A percentile compares a stretch with the other conserved stretches of the same genome.
Conservation (phyloP, 2,113 vertebrate genomes). For the Neomonachus schauinslandi region DNA sequence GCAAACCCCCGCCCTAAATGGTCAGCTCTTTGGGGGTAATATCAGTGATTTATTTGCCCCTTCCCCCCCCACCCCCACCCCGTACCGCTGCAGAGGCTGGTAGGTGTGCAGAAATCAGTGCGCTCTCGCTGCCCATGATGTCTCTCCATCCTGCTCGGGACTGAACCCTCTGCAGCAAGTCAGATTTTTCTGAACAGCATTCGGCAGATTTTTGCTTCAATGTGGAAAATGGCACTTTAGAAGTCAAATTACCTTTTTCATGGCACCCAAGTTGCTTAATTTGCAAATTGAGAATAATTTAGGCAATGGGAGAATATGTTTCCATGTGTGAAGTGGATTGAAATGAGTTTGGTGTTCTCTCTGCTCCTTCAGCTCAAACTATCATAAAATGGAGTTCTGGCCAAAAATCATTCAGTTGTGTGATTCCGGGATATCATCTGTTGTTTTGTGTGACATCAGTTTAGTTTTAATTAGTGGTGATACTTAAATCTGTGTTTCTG, state of each 20-base stretch:
- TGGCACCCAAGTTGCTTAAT: neutral
- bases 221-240: neutral
- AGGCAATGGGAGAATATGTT: neutral
- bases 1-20: accelerated
- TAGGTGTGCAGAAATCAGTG: accelerated
- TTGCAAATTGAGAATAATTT: neutral
- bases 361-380: neutral
- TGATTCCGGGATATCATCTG: neutral
- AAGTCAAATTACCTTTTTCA: neutral
- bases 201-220: neutral
- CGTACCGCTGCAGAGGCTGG: accelerated
- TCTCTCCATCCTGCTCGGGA: neutral
- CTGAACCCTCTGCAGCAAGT: neutral
- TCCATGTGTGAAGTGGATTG: neutral
- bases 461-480: neutral
- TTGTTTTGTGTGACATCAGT: neutral
- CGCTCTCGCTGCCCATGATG: accelerated
- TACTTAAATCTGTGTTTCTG: neutral
- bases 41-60: accelerated
- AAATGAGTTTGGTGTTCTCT: neutral
- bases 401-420: neutral
- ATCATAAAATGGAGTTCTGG: neutral
- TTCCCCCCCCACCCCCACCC: accelerated
- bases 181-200: neutral
- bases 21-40: neutral